Evolutionary conservation across 2,888 invertebrate genomes (phyloP).

Genomic region (Phyllotreta cruciferae): DNA sequence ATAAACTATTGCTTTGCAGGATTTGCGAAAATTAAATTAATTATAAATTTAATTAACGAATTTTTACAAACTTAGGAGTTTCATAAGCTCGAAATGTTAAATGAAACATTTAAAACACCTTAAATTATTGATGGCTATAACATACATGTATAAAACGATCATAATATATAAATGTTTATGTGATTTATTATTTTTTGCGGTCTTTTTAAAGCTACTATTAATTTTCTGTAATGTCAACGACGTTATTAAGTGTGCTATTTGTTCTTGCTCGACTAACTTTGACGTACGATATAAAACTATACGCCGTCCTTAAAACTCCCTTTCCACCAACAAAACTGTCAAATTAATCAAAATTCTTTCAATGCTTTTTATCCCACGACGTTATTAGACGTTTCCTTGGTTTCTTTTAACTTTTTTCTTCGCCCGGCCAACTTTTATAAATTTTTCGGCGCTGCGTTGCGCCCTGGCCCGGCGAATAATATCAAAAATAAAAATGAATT

Average conservation of each 20-base stretch:
- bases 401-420: constrained; percentile 36
- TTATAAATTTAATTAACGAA: too few relatives aligned
- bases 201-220: constrained; percentile 44
- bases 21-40: too few relatives aligned
- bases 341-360: constrained; percentile 56
- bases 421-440: constrained; percentile 38
- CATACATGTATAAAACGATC: too few relatives aligned
- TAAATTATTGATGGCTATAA: too few relatives aligned
- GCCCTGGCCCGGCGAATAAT: constrained; percentile 32
- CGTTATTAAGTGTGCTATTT: constrained; percentile 57
- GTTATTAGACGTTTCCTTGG: constrained; percentile 51
- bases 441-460: constrained; percentile 38
- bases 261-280: constrained; percentile 52
- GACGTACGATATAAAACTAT: constrained; percentile 55
- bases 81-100: too few relatives aligned
- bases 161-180: too few relatives aligned
- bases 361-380: constrained; percentile 45
- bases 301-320: constrained; percentile 52
- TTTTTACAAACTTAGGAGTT: too few relatives aligned
- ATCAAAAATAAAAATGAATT: constrained; percentile 39
- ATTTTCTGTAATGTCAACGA: constrained; percentile 57
- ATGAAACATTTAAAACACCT: too few relatives aligned
- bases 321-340: constrained; percentile 53
- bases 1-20: too few relatives aligned
- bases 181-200: too few relatives aligned